Base-by-base conservation (phyloP, 2,888 invertebrate species). In the Dendrolimus houi region DNA sequence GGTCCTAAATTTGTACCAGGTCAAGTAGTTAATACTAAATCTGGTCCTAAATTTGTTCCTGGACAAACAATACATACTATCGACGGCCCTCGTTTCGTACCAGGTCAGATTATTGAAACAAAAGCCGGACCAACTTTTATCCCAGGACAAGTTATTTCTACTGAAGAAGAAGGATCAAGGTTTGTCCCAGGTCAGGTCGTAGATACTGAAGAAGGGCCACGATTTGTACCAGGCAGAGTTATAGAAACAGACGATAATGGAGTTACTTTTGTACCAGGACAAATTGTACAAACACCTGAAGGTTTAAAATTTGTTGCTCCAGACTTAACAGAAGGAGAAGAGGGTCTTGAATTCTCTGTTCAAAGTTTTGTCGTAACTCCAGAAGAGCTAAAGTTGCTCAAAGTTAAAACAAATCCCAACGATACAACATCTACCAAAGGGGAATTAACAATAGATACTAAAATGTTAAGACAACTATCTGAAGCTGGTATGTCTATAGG, bases 1-100 rank as follows among this genome's bases (percentile, higher is more conserved):
- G 93, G 93, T 29, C 92, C 93, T 0, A 95, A 95, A 75, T 95
- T 96, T 75, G 94, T 96, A 13, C 95, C 95, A 3, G 96, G 96
- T 2, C 95, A 95, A 85, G 93, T 95, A 68, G 94, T 95, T 0
- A 94, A 94, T 69, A 94, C 94, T 0, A 91, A 92, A 70, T 91
- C 89, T 54, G 94, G 94, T 8, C 91, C 92, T 0, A 94, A 94
- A 71, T 94, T 94, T 70, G 91, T 91, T 9, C 91, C 95, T 1
- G 95, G 95, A 8, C 95, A 95, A 83, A 95, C 95, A 0, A 91
- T 95, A 62, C 92, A 94, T 60, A 94, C 93, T 1, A 92, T 92
- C 56, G 94, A 94, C 62, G 95, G 95, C 0, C 93, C 94, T 14
- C 92, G 94, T 62, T 95, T 95, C 70, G 94, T 95, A n/a, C 95